Conservation (phyloP, 2,797 vertebrate species). For the Cottoperca gobio region DNA sequence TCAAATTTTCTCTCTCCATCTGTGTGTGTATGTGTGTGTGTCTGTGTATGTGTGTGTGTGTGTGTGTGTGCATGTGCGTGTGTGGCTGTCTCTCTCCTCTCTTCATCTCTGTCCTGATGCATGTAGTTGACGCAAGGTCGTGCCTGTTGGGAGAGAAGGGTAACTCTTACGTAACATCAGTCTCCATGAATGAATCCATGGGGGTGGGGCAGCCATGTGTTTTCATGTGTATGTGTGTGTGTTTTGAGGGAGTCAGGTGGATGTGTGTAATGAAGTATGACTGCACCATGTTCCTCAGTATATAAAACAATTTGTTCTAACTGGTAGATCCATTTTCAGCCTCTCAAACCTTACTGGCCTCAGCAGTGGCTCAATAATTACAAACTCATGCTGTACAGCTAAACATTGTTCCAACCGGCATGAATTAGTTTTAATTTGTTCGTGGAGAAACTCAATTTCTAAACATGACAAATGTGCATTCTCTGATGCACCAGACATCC, state of each 20-base stretch:
- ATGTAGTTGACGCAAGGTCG: slow-evolving; percentile 64
- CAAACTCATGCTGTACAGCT: neutral
- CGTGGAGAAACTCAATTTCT: no score
- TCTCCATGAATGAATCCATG: slow-evolving; percentile 66
- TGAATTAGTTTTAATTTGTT: no score
- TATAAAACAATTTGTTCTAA: slow-evolving; percentile 7
- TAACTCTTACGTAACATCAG: slow-evolving; percentile 69
- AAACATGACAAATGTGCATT: neutral
- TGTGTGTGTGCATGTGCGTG: no score
- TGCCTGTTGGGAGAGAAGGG: slow-evolving; percentile 48
- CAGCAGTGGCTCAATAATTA: neutral
- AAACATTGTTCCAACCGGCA: neutral
- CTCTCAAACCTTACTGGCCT: neutral
- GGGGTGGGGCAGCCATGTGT: slow-evolving; percentile 45
- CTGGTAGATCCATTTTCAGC: neutral
- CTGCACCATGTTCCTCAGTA: neutral
- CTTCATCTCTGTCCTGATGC: slow-evolving; percentile 28
- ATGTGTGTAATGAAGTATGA: slow-evolving; percentile 12
- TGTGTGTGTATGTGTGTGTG: neutral
- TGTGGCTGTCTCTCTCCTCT: neutral
- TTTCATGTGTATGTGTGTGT: neutral
- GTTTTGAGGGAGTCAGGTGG: slow-evolving; percentile 11
- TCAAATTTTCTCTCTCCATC: neutral
- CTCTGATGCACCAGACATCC: neutral
- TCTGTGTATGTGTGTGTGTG: neutral